Percentiles rank a stretch among this genome's conserved stretches.
phyloP scores from a whole-genome alignment of 2,888 invertebrate species.

The Tetheella fluctuosa region DNA sequence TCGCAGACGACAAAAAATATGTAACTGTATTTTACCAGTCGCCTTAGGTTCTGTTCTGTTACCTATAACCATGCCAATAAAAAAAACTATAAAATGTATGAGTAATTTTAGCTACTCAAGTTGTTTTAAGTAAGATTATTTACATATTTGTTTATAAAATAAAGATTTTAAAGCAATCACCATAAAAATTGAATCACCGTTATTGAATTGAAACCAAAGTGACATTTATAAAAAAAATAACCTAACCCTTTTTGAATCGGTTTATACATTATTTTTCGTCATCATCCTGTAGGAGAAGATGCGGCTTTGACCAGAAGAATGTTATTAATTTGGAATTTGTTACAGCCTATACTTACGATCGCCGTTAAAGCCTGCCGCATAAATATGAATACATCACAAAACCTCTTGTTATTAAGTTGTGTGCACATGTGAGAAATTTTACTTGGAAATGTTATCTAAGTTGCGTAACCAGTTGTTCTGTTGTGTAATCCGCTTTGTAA shows the following conservation, averaged over 20 bases:
- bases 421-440: constrained; percentile 20
- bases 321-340: constrained; percentile 82
- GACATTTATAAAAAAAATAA: no score
- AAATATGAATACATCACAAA: constrained; percentile 64
- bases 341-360: constrained; percentile 79
- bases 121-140: background rate
- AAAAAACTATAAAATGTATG: background rate
- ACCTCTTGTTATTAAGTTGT: constrained; percentile 27
- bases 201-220: no score
- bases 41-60: no score
- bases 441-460: constrained; percentile 15
- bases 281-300: constrained; percentile 56
- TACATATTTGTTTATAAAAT: no score
- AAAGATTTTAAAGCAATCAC: no score
- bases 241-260: constrained; percentile 10
- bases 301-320: constrained; percentile 61
- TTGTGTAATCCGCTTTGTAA: constrained; percentile 9
- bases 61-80: background rate
- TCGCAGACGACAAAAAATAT: background rate
- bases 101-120: background rate
- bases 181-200: no score
- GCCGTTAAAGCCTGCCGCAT: constrained; percentile 58
- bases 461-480: constrained; percentile 12
- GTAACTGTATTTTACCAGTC: background rate
- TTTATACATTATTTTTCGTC: constrained; percentile 15